Percentiles rank a stretch among this genome's conserved stretches.
These are phyloP conservation scores for Xiphorhynchus elegans DNA, from an alignment of 2,113 vertebrate species.

Conservation along the genomic window DNA sequence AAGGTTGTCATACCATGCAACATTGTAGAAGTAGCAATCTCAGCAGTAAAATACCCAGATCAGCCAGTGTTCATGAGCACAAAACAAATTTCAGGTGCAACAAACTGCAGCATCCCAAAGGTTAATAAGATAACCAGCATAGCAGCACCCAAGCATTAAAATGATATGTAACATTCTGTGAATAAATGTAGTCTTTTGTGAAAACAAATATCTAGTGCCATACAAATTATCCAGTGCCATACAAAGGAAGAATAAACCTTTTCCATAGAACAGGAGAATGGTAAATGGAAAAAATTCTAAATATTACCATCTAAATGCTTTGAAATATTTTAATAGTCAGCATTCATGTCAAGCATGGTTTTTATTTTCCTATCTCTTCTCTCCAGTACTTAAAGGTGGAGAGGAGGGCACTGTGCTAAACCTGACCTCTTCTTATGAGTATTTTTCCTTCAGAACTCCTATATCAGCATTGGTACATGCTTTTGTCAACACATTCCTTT, in stretches of 20 bases:
- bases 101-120: not conserved
- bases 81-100: not conserved
- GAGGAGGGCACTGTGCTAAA: not conserved
- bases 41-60: not conserved
- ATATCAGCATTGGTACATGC: not conserved
- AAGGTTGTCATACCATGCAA: not conserved
- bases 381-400: not conserved
- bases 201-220: not conserved
- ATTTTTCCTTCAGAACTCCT: not conserved
- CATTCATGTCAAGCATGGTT: not conserved
- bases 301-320: not conserved
- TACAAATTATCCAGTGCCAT: not conserved
- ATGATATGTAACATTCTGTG: fast-evolving
- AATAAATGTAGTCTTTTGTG: not conserved
- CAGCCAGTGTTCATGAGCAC: not conserved
- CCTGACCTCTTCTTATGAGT: not conserved
- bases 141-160: not conserved
- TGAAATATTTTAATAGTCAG: not conserved
- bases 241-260: not conserved
- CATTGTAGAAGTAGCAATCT: not conserved
- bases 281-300: not conserved
- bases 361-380: not conserved
- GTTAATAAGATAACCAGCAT: not conserved
- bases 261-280: not conserved
- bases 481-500: not conserved